Base-by-base conservation (phyloP, 2,797 vertebrate species). In the Spizella passerina region DNA sequence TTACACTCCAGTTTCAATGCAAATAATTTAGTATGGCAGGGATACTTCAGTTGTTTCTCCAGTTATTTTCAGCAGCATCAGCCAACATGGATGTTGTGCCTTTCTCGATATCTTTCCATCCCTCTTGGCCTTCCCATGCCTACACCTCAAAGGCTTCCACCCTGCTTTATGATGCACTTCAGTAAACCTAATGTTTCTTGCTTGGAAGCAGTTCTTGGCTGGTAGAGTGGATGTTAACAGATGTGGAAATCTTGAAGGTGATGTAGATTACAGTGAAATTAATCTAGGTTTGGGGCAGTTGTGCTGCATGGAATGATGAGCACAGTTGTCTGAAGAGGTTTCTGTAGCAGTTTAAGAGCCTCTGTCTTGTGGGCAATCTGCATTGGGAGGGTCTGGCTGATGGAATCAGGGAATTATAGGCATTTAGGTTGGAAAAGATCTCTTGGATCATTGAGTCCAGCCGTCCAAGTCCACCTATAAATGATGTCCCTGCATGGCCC, bases 401-500 rank as follows among this genome's bases (percentile, higher is more conserved):
- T 27, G 76, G 19, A 70, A 71, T 36, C 8, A 22, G 12, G 29
- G 50, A 43, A 57, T 65, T 32, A 6, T 0, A 3, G 55, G 14
- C 19, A 26, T 14, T 61, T 12, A 34, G 29, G 14, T 3, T 34
- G 53, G 32, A 32, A 73, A 87, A 53, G 29, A 26, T 9, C 26
- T 34, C 53, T 34, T 53, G 30, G 76, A 30, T 66, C 3, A 0
- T 2, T 18, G 11, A 46, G 14, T 46, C 20, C 44, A 32, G 24
- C n/a, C 2, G 3, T 12, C 44, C 50, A 29, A 49, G 15, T 3
- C 36, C 36, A n/a, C 9, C 36, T 14, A 5, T 8, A 38, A 57
- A 18, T 0, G 1, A 34, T 3, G 22, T 13, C 34, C 56, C 36
- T 49, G 41, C 27, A 7, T 5, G n/a, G 34, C 49, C 49, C 57